These are phyloP conservation scores for Dendroctonus valens DNA, from an alignment of 1,140 invertebrate genomes.

Conservation along the genomic window DNA sequence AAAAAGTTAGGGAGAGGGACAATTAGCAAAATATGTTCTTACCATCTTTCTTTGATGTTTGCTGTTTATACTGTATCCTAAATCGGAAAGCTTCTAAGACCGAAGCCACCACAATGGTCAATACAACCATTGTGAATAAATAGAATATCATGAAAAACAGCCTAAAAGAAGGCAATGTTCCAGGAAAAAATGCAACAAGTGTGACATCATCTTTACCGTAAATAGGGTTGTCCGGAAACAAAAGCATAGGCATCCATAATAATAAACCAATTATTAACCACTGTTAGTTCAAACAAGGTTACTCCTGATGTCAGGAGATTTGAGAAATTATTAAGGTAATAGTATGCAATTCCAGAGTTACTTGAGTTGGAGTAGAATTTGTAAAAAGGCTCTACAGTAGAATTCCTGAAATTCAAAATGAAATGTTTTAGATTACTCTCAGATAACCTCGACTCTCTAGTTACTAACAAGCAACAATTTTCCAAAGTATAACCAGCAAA, in stretches of 20 bases:
- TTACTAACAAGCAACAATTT: slow-evolving; percentile 82
- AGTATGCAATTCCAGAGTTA: slow-evolving; percentile 69
- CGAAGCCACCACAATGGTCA: slow-evolving; percentile 88
- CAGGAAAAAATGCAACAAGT: not conserved
- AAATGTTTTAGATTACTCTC: not conserved
- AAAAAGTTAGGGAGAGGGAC: not conserved
- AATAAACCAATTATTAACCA: slow-evolving; percentile 90
- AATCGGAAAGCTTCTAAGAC: slow-evolving; percentile 89
- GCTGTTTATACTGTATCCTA: slow-evolving; percentile 81
- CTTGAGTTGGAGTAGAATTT: slow-evolving; percentile 64
- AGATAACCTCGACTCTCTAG: not conserved
- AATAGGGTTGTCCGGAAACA: slow-evolving; percentile 60
- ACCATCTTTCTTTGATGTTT: slow-evolving; percentile 81
- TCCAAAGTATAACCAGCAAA: slow-evolving; percentile 73
- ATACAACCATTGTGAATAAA: slow-evolving; percentile 86
- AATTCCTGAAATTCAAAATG: slow-evolving; percentile 61
- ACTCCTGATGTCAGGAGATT: slow-evolving; percentile 72
- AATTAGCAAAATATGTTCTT: slow-evolving; percentile 38
- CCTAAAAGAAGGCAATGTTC: slow-evolving; percentile 46
- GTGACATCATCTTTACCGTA: slow-evolving; percentile 35
- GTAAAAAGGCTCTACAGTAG: slow-evolving; percentile 83
- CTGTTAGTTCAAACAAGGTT: slow-evolving; percentile 87
- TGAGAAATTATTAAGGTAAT: slow-evolving; percentile 86
- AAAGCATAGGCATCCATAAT: slow-evolving; percentile 87
- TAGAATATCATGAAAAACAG: slow-evolving; percentile 91